Conservation (phyloP, 2,113 vertebrate species). For the Guaruba guarouba region DNA sequence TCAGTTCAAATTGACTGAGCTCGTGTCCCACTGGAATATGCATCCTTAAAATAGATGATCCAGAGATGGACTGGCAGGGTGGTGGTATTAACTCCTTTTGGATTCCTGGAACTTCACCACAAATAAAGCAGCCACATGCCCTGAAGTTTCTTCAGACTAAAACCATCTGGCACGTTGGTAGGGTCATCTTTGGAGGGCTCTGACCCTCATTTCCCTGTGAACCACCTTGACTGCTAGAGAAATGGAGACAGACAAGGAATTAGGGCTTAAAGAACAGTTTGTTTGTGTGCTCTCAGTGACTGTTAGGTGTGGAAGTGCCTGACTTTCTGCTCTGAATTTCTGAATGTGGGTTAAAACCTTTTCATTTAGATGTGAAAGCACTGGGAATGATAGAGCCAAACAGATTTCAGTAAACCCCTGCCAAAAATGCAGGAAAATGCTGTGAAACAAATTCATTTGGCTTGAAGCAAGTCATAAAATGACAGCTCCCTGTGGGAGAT, state of each 20-base stretch:
- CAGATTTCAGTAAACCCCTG: conserved; percentile 28
- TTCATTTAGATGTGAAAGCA: background rate
- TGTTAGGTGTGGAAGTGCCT: background rate
- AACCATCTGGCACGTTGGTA: background rate
- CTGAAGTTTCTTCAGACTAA: background rate
- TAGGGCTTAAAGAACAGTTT: background rate
- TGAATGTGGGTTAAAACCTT: conserved; percentile 8
- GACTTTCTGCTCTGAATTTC: conserved; percentile 10
- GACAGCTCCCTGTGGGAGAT: conserved; percentile 57
- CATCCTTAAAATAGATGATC: background rate
- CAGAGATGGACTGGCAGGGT: background rate
- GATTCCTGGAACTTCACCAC: background rate
- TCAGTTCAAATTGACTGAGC: background rate
- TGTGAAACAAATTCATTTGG: conserved; percentile 62
- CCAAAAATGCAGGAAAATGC: conserved; percentile 17
- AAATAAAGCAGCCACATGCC: background rate
- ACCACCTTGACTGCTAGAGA: background rate
- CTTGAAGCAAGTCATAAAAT: background rate
- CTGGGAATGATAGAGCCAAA: background rate
- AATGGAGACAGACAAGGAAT: background rate
- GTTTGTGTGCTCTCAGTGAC: background rate
- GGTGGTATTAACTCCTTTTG: background rate
- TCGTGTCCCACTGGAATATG: background rate
- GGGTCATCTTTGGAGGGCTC: background rate
- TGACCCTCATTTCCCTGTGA: background rate